Evolutionary conservation across 2,113 vertebrate species (phyloP).

Genomic region (Oreotrochilus melanogaster): DNA sequence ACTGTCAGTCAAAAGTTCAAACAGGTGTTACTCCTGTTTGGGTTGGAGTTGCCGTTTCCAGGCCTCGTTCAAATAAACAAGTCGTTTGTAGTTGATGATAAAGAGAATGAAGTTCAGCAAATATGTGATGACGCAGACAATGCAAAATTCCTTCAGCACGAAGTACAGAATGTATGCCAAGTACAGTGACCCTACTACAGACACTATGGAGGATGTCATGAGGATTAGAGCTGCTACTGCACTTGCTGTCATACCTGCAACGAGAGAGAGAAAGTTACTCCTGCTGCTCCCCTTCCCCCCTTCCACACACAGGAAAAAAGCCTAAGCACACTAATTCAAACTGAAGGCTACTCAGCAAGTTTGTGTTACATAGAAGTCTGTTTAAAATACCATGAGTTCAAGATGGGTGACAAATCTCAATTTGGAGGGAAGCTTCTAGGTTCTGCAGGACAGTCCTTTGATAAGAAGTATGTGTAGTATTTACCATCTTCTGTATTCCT

Average conservation of each 20-base stretch:
- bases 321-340: neutral
- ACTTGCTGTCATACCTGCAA: constrained; percentile 95
- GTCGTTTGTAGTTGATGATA: constrained; percentile 98
- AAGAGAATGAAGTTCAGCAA: constrained; percentile 98
- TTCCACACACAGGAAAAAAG: neutral
- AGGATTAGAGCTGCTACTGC: constrained; percentile 95
- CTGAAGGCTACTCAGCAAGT: neutral
- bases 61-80: constrained; percentile 99
- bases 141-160: constrained; percentile 98
- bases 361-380: neutral
- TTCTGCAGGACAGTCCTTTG: neutral
- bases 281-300: neutral
- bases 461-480: neutral
- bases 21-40: constrained; percentile 90
- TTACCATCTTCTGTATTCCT: neutral
- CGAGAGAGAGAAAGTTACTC: constrained; percentile 67
- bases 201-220: constrained; percentile 97
- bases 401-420: neutral
- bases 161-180: constrained; percentile 99
- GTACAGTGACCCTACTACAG: constrained; percentile 94
- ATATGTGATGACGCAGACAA: constrained; percentile 94
- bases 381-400: neutral
- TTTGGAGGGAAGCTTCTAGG: neutral
- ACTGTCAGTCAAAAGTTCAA: constrained; percentile 86
- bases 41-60: constrained; percentile 96